phyloP scores from a whole-genome alignment of 2,888 invertebrate genomes.

The Phorcus lineatus region DNA sequence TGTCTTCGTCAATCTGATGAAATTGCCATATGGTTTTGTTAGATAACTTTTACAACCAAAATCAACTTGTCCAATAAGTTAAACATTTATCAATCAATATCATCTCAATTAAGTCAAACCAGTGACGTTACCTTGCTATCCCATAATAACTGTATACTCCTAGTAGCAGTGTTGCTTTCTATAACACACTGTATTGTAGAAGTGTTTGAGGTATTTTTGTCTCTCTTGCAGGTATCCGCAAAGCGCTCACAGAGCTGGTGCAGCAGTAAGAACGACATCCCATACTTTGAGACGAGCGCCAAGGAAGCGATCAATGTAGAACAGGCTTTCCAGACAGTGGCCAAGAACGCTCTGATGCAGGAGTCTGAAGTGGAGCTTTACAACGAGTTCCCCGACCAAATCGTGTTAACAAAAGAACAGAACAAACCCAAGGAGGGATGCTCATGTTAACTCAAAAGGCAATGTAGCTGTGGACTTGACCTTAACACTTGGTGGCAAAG shows the following conservation, averaged over 20 bases:
- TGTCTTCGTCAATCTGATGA: no score
- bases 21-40: no score
- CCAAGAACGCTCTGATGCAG: constrained; percentile 93
- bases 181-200: background rate
- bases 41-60: no score
- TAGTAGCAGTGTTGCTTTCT: background rate
- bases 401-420: constrained; percentile 77
- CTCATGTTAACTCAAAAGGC: constrained; percentile 56
- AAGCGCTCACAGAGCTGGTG: constrained; percentile 94
- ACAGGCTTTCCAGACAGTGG: constrained; percentile 98
- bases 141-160: background rate
- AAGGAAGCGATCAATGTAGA: constrained; percentile 99
- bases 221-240: constrained; percentile 72
- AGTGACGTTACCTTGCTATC: no score
- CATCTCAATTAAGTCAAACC: no score
- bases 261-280: constrained; percentile 98
- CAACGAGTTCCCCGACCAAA: constrained; percentile 98
- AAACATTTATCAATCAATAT: no score
- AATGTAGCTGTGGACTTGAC: background rate
- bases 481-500: background rate
- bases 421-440: constrained; percentile 64
- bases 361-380: constrained; percentile 90
- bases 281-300: constrained; percentile 99
- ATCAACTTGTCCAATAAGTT: no score
- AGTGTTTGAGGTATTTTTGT: background rate